Conservation (phyloP, 2,797 vertebrate genomes). For the Oceanodroma leucorhoa region DNA sequence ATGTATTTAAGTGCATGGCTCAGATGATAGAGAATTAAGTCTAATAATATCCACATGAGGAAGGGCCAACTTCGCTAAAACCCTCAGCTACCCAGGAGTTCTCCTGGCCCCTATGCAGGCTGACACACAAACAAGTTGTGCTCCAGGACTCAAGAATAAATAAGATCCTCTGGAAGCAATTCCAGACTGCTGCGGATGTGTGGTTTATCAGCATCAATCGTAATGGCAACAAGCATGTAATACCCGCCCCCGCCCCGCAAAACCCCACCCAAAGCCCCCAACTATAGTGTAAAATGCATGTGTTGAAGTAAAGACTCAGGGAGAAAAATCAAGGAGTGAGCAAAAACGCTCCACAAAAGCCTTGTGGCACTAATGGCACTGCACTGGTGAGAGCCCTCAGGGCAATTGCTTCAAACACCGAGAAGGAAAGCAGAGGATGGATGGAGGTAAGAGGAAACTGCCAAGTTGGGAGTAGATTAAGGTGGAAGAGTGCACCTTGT, state of each 20-base stretch:
- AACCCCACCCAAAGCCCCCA: background rate
- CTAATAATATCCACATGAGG: background rate
- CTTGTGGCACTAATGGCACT: background rate
- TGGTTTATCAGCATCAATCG: background rate
- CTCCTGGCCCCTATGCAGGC: background rate
- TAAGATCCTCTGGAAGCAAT: background rate
- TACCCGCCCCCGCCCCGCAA: fast-evolving
- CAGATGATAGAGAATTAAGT: background rate
- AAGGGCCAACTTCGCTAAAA: background rate
- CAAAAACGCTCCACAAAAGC: background rate
- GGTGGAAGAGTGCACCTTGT: background rate
- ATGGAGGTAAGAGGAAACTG: background rate
- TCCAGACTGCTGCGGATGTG: background rate
- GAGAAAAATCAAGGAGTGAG: background rate
- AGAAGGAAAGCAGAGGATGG: background rate
- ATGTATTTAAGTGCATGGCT: background rate
- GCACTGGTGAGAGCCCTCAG: background rate
- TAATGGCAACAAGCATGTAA: background rate
- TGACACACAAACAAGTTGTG: background rate
- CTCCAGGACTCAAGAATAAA: background rate
- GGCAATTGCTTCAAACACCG: background rate
- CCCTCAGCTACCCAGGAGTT: background rate
- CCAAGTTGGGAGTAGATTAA: background rate
- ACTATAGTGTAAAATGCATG: background rate
- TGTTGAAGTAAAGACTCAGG: background rate